A percentile compares a stretch with the other conserved stretches of the same genome.
These are phyloP conservation scores for Lamprotornis superbus DNA, from an alignment of 2,113 vertebrate species.

Conservation along the genomic window DNA sequence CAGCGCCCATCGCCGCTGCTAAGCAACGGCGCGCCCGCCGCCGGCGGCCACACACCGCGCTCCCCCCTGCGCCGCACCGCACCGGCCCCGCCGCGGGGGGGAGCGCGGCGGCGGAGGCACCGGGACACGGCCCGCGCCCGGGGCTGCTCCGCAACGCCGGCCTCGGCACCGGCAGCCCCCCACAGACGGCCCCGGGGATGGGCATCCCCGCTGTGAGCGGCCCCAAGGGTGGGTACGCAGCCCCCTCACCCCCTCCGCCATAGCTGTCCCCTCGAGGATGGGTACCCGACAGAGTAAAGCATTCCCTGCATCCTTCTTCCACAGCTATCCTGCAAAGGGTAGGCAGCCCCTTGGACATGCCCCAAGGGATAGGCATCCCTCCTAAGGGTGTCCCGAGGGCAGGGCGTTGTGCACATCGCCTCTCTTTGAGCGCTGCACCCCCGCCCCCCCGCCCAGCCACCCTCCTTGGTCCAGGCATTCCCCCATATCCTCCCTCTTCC, in stretches of 20 bases:
- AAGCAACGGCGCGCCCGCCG: no score
- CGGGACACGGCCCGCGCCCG: background rate
- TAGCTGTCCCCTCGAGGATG: background rate
- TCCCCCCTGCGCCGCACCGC: no score
- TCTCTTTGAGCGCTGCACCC: background rate
- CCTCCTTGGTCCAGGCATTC: background rate
- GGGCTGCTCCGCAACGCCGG: background rate
- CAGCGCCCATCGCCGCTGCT: no score
- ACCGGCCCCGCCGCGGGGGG: no score
- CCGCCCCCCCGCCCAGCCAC: no score
- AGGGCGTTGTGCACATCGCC: accelerated
- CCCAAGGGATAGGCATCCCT: background rate
- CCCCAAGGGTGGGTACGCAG: background rate
- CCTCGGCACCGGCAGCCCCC: background rate
- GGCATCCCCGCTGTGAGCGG: background rate
- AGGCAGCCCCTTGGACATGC: background rate
- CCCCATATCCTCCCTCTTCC: background rate
- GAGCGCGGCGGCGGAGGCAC: background rate
- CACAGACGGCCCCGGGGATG: background rate
- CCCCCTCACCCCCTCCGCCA: no score
- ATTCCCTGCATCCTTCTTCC: background rate
- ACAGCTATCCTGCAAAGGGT: background rate
- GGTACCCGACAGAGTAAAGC: background rate
- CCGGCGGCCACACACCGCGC: no score
- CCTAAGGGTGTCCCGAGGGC: background rate